Evolutionary conservation across 2,888 invertebrate genomes (phyloP), one percentile per base, ranked within the genome.

Genomic region (Parnassius smintheus): DNA sequence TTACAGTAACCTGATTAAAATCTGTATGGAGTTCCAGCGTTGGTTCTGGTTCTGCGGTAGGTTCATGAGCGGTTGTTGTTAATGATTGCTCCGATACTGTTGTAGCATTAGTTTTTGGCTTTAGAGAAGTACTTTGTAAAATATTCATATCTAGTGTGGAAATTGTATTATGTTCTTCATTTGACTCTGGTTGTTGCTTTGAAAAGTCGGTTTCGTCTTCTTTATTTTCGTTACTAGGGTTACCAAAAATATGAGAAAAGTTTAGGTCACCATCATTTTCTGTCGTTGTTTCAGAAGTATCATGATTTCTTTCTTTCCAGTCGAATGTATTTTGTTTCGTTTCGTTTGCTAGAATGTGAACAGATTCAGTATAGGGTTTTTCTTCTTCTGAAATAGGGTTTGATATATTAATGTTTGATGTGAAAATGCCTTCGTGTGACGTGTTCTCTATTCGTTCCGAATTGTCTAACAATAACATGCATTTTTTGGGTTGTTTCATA

Each of bases 401-500:
- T 1, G 78, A 70, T 67, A 76, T 81, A 2, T 75, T 80, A 25
- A 76, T 75, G 55, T 78, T 75, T 2, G 74, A 68, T 35, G 82
- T 75, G 54, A 77, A 68, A 55, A 58, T 56, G 55, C 68, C 70
- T 55, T 67, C 76, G 64, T 75, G 80, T 69, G 71, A 69, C 48
- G 72, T 71, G 10, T 66, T 67, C 8, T 72, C 76, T 42, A 69
- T 63, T 58, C 74, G 67, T 49, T 74, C 69, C 10, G 72, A 56
- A 61, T 74, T 80, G 57, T 80, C 84, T 68, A 82, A 78, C 65
- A 86, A 74, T 2, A 75, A 68, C 58, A 76, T 85, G 85, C 78
- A 95, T 77, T 58, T 86, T 72, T 88, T 93, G 75, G 82, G 78
- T 62, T 87, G 82, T 46, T 74, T 70, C 67, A 85, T 80, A 64